Percentiles rank a stretch among this genome's conserved stretches.
Conservation (phyloP, 1,140 invertebrate species). For the Ericerus pela region DNA sequence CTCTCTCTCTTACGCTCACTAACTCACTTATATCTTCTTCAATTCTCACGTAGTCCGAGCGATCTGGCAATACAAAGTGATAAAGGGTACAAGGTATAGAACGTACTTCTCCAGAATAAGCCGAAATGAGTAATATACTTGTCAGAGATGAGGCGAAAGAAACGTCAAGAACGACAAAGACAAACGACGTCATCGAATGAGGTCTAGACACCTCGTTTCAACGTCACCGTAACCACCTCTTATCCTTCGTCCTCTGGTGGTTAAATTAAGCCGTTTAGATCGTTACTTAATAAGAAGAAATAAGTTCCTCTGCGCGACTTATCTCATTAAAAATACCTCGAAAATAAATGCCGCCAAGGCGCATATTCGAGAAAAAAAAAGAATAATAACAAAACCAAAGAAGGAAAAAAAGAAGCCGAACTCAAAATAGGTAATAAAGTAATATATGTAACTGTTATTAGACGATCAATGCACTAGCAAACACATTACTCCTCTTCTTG, state of each 20-base stretch:
- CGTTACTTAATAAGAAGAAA: constrained; percentile 4
- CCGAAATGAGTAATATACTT: constrained; percentile 12
- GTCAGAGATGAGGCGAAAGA: constrained; percentile 10
- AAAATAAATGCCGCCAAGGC: constrained; percentile 8
- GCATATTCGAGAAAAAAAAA: no score
- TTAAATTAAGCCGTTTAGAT: constrained; percentile 1
- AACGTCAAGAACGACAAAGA: constrained; percentile 9
- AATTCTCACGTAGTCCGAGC: background rate
- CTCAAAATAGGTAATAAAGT: background rate
- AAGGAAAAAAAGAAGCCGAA: no score
- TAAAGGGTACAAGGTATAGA: no score
- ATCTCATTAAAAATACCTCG: constrained; percentile 8
- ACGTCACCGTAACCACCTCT: background rate
- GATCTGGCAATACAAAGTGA: background rate
- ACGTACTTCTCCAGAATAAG: no score
- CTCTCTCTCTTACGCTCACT: no score
- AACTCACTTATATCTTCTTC: no score
- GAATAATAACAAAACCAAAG: no score
- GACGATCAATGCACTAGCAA: background rate
- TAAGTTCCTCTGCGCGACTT: background rate
- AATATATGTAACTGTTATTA: constrained; percentile 8
- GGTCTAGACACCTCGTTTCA: constrained; percentile 10
- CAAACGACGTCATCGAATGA: constrained; percentile 10
- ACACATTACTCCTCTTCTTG: background rate
- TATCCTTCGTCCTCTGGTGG: background rate